Base-by-base conservation (phyloP, 1,140 invertebrate species). In the Microplitis demolitor region DNA sequence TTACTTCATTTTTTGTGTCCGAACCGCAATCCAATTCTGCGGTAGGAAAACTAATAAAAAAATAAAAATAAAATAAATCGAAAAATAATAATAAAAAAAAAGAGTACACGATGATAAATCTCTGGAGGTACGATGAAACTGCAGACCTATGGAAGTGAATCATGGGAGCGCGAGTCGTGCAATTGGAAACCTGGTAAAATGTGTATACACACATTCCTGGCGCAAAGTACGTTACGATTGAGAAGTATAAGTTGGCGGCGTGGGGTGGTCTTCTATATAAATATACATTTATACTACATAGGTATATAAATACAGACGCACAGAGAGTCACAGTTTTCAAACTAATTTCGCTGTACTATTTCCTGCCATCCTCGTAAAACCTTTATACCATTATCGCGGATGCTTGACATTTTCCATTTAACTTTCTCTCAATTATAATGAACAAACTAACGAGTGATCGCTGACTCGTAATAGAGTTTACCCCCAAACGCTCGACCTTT, bases 1-100 rank as follows among this genome's bases (percentile, higher is more conserved):
- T 69, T 61, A 69, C 66, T 72, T 66, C 70, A 56, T 74, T 72
- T 74, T 76, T 76, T 69, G 62, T 69, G n/a, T 58, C 24, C 24
- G 62, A 31, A 31, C 14, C 35, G 33, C 66, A 69, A 73, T 69
- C 58, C 58, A 69, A 73, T 69, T 69, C 37, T 64, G 58, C 54
- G 60, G 33, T 13, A 69, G n/a, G 24, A 64, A 74, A 56, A 16
- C 13, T 53, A 35, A 51, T 69, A 24, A 34, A 33, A 70, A 53
- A 69, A 34, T 39, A 14, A 45, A 24, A 39, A 37, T n/a, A 68
- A 54, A 66, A 68, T 62, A 4, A 24, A 37, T 13, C 14, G 16
- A 16, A 14, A 50, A 6, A 1, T 54, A 45, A 24, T 51, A 60
- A 9, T 4, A 9, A 58, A 51, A 53, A 35, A 69, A 37, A 71